These are phyloP conservation scores for Zaprionus camerounensis DNA, from an alignment of 1,140 invertebrate species.

Conservation along the genomic window DNA sequence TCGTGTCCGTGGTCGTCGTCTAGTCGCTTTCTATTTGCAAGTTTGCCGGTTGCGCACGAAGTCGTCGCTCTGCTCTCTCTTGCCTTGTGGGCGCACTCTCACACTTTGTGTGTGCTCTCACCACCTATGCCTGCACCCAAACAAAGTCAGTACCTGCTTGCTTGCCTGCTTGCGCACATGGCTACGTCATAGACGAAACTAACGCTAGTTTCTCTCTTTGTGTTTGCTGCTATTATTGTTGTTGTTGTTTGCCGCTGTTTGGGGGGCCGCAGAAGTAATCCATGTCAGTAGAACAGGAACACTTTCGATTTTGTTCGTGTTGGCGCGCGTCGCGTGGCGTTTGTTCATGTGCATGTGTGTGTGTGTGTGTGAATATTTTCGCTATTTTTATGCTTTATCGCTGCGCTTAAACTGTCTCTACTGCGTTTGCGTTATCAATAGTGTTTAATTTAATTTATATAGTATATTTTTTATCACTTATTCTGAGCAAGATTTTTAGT, in stretches of 20 bases:
- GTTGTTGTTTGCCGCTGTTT: constrained; percentile 49
- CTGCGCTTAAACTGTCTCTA: constrained; percentile 7
- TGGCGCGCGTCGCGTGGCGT: constrained; percentile 54
- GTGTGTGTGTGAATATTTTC: constrained; percentile 23
- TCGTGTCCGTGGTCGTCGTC: constrained; percentile 27
- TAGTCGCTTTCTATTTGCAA: constrained; percentile 70
- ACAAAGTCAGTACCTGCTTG: constrained; percentile 1
- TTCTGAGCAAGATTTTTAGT: constrained; percentile 36
- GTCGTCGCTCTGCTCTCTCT: constrained; percentile 32
- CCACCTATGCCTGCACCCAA: neutral
- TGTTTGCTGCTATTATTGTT: constrained; percentile 13
- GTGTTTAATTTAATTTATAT: constrained; percentile 32
- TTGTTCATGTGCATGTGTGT: neutral
- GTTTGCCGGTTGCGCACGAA: constrained; percentile 41
- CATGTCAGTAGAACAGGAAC: constrained; percentile 81
- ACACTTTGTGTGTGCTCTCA: constrained; percentile 34
- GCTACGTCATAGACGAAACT: constrained; percentile 64
- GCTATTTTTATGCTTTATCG: constrained; percentile 30
- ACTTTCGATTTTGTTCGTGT: constrained; percentile 80
- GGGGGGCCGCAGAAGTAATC: constrained; percentile 70
- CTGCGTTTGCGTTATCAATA: constrained; percentile 25
- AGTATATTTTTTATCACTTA: constrained; percentile 56
- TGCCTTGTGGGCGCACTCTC: neutral
- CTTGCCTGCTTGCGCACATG: constrained; percentile 8
- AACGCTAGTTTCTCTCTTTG: constrained; percentile 65